Evolutionary conservation across 2,113 vertebrate genomes (phyloP).

Genomic region (Sialia sialis): DNA sequence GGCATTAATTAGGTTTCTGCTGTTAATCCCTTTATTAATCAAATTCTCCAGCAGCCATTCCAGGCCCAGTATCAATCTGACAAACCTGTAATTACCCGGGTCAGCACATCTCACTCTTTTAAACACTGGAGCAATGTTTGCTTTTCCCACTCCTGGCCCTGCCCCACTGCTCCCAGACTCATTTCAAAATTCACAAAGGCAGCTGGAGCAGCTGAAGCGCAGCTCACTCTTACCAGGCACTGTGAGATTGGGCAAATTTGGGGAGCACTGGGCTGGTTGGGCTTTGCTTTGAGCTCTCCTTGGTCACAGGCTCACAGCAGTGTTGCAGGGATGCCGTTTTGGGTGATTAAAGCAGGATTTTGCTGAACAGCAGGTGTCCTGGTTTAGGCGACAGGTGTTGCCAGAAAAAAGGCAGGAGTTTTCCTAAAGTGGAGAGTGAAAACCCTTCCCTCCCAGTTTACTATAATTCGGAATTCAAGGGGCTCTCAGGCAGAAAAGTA

Average conservation of each 20-base stretch:
- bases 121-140: slow-evolving; percentile 31
- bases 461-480: no score
- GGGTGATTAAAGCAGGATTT: neutral
- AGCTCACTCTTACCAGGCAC: neutral
- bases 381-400: no score
- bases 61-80: slow-evolving; percentile 1
- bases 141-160: slow-evolving; percentile 18
- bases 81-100: slow-evolving; percentile 17
- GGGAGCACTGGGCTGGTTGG: neutral
- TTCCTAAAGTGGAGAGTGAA: no score
- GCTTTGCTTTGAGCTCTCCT: neutral
- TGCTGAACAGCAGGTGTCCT: neutral
- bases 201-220: slow-evolving; percentile 15
- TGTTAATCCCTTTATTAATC: slow-evolving; percentile 52
- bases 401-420: no score
- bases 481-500: no score
- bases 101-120: neutral
- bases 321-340: neutral
- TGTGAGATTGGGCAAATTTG: neutral
- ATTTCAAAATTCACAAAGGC: neutral
- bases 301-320: neutral
- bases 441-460: no score
- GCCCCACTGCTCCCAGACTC: neutral
- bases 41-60: neutral
- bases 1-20: slow-evolving; percentile 46